A percentile compares a stretch with the other conserved stretches of the same genome.
Evolutionary conservation across 2,113 vertebrate species (phyloP).

Genomic region (Megaceryle torquata): DNA sequence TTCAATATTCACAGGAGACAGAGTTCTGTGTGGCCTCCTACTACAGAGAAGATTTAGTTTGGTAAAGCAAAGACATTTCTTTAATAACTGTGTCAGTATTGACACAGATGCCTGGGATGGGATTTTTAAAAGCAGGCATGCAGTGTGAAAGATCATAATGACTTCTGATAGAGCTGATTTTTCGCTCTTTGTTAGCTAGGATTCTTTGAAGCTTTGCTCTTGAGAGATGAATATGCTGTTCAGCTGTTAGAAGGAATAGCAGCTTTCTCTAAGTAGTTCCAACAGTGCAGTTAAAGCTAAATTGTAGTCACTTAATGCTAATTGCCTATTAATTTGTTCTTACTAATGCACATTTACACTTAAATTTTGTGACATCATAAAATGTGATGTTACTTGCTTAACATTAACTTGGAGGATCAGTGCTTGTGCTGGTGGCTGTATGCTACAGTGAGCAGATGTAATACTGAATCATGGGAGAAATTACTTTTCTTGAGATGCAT

Average conservation of each 20-base stretch:
- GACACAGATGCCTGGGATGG: background rate
- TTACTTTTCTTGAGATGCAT: background rate
- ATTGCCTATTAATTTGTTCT: background rate
- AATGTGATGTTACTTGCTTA: background rate
- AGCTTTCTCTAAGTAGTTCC: background rate
- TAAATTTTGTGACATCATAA: background rate
- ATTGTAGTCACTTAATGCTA: background rate
- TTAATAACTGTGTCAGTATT: background rate
- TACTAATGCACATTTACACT: background rate
- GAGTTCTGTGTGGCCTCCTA: background rate
- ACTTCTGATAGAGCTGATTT: rapidly evolving
- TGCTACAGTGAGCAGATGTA: background rate
- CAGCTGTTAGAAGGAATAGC: background rate
- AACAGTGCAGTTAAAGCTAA: background rate
- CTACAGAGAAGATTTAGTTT: background rate
- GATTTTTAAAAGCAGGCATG: background rate
- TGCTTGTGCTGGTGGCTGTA: background rate
- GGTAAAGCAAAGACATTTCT: background rate
- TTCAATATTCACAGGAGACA: background rate
- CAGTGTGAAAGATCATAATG: background rate
- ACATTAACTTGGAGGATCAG: background rate
- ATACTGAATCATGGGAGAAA: background rate
- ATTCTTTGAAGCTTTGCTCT: background rate
- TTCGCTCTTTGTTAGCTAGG: background rate
- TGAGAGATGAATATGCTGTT: background rate